These are phyloP conservation scores for Drosophila melanosoma DNA, from an alignment of 2,888 invertebrate genomes.

Conservation along the genomic window DNA sequence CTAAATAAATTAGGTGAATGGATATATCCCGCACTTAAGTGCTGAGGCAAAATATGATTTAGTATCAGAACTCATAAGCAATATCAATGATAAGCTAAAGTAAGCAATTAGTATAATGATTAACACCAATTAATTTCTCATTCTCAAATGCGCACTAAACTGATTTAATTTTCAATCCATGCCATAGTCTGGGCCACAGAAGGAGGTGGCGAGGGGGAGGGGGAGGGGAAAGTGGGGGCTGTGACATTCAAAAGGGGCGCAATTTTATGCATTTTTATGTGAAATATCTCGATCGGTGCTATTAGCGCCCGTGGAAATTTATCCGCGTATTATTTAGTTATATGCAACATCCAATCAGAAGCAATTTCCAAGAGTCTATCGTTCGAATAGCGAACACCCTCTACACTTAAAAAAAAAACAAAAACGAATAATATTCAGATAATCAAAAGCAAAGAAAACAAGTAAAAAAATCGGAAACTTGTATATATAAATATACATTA, in stretches of 20 bases:
- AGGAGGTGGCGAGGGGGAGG: fast-evolving
- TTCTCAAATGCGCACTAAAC: constrained; percentile 57
- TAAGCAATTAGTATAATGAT: constrained; percentile 33
- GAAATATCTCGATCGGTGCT: constrained; percentile 43
- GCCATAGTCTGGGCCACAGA: background rate
- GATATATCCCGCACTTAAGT: background rate
- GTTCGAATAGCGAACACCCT: constrained; percentile 16
- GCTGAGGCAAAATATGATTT: background rate
- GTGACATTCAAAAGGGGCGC: background rate
- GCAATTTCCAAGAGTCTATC: background rate
- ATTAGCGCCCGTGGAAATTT: constrained; percentile 34
- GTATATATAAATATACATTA: too few relatives aligned
- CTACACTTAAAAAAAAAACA: background rate
- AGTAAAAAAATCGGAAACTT: too few relatives aligned
- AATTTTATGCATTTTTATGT: constrained; percentile 54
- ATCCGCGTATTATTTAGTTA: constrained; percentile 35
- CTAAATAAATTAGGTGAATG: background rate
- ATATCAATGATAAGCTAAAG: constrained; percentile 9
- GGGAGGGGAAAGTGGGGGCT: background rate
- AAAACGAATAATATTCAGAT: background rate
- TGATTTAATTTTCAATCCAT: constrained; percentile 45
- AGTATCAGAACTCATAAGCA: background rate
- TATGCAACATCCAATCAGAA: constrained; percentile 24
- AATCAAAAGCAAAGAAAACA: background rate
- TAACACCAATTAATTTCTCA: constrained; percentile 42